Conservation (phyloP, 2,113 vertebrate species). For the Anser brachyrhynchus region DNA sequence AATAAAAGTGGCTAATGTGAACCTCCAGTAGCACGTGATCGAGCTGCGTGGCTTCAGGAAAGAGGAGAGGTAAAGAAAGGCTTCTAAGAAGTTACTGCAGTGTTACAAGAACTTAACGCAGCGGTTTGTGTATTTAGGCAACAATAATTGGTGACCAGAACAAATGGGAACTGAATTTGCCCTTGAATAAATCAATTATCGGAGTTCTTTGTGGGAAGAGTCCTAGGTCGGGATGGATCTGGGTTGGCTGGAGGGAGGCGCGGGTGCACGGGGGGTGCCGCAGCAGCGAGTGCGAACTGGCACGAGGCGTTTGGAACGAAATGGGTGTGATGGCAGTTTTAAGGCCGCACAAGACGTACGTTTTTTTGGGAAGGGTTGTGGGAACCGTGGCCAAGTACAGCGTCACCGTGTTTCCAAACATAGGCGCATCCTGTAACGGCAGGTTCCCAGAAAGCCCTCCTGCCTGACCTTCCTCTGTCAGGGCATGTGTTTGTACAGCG, state of each 20-base stretch:
- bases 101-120: background rate
- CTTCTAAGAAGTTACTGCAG: background rate
- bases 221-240: background rate
- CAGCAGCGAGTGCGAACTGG: background rate
- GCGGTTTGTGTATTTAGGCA: background rate
- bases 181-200: conserved; percentile 10
- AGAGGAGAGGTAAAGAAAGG: background rate
- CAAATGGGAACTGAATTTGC: background rate
- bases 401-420: conserved; percentile 14
- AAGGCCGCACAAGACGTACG: background rate
- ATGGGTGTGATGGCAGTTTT: background rate
- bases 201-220: background rate
- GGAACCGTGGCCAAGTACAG: background rate
- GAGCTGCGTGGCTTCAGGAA: background rate
- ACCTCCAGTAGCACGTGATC: background rate
- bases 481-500: accelerated
- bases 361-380: background rate
- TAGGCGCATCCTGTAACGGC: background rate
- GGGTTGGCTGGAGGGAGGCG: background rate
- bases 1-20: background rate
- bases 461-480: background rate
- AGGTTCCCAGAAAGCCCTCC: background rate
- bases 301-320: background rate
- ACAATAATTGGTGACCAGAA: background rate
- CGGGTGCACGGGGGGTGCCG: accelerated